Evolutionary conservation across 1,140 invertebrate species (phyloP), one percentile per base, ranked within the genome.

Genomic region (Aethina tumida): DNA sequence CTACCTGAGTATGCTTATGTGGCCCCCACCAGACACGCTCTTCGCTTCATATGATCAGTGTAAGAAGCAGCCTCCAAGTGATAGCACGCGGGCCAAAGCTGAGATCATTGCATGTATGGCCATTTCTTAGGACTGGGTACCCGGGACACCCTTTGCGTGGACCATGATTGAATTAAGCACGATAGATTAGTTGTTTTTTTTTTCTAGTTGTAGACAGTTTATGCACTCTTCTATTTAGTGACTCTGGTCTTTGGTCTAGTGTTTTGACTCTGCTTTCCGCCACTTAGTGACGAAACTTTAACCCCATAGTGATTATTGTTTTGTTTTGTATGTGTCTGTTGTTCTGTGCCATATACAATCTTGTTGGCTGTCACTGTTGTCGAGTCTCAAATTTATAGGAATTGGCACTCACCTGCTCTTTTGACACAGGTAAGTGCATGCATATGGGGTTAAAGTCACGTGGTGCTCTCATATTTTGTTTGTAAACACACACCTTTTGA

Each of bases 11-110:
- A 58, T 52, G 52, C 56, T 53, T 50, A 59, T 54, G 45, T 54
- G 45, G 45, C 55, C 58, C 58, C 54, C 55, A 52, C 53, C 53
- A 51, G 53, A 45, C 55, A n/a, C 53, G 56, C 56, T 60, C 56
- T 57, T 58, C 58, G 55, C 56, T 52, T 60, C 58, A 58, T 56
- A 58, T 60, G 59, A 56, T 62, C 59, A 62, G 59, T 62, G 56
- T 50, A 60, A 59, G 56, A 57, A 60, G 46, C 56, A 58, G 50
- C 49, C 49, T 58, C 59, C 59, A 53, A 45, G 52, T 47, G 47
- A 54, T 37, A 55, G 50, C 55, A 57, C 56, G 52, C 56, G 56
- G 50, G 35, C 47, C 38, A 47, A 30, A 15, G 10, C 34, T 7
- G 22, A 19, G 28, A 36, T 16, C 14, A 28, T 37, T 8, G 14